Base-by-base conservation (phyloP, 2,113 vertebrate species). In the Gymnobelideus leadbeateri region DNA sequence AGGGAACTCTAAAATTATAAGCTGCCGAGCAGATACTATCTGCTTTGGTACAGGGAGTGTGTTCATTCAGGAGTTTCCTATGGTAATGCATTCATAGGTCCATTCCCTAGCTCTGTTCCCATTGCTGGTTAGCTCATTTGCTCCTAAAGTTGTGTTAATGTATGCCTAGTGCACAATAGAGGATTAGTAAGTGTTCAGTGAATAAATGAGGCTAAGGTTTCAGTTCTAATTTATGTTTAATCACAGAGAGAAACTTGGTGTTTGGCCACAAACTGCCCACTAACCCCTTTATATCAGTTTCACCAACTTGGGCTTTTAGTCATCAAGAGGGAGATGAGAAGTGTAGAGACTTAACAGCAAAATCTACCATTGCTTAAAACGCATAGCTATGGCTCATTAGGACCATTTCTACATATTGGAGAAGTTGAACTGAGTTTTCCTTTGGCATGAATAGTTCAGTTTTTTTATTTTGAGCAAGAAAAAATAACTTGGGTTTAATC, bases 381-480 rank as follows among this genome's bases (percentile, higher is more conserved):
- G 14, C 57, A 68, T 68, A 90, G 91, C 77, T 91, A 52, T 77
- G n/a, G 53, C 91, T 49, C 37, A 84, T 1, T 31, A 68, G 43
- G 54, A 93, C 50, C 94, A 51, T 91, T 93, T 93, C 19, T 95
- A 7, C 51, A 25, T 91, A 68, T 91, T 90, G 28, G 19, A 19
- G 10, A 51, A 50, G 11, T 50, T 46, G 50, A 51, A n/a, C 47
- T 95, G 51, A 49, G 50, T 49, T 91, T 31, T 10, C 10, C 50
- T 92, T 55, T 94, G 37, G 93, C 92, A 54, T 54, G 90, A 90
- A 84, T 77, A 51, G 12, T 28, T 93, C 2, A 55, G 21, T 93
- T 96, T 91, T 91, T 91, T 5, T 89, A n/a, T 84, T 91, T 91
- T 96, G 54, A 55, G 54, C 24, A 52, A 52, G 26, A 26, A 10